Base-by-base conservation (phyloP, 2,797 vertebrate species). In the Hypotaenidia philippensis region DNA sequence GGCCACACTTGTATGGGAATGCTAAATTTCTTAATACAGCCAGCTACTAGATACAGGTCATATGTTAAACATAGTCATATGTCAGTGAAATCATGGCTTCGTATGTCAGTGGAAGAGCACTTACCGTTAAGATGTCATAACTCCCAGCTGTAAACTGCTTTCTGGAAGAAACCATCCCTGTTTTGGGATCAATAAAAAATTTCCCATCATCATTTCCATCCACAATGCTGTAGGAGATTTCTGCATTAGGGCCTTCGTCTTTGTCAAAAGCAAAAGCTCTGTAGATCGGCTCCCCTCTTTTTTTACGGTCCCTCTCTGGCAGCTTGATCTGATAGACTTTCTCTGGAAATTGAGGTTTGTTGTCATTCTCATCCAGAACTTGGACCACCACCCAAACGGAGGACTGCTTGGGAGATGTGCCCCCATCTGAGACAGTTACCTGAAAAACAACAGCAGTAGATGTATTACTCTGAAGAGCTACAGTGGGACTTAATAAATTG, bases 101-200 rank as follows among this genome's bases (percentile, higher is more conserved):
- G 13, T n/a, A 69, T 26, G 57, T 71, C 17, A 20, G 23, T 45
- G 68, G 82, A 89, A 78, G 65, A 88, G 80, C 31, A 87, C 98
- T 92, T 98, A 99, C 99, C 27, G 99, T 99, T 88, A 99, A 97
- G 94, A 99, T 99, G 97, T 99, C 99, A 0, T 99, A 99, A 97
- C 98, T 99, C 32, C 99, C 99, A 0, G 99, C 99, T 13, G 98
- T 97, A 97, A 99, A 99, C 75, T 99, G 98, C 89, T 99, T 99
- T 95, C 99, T 99, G 17, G 99, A 99, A 65, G 99, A 99, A 65
- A 99, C 99, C 96, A 99, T 98, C 34, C 99, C 99, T 1, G 99
- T 99, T 97, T 99, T 99, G 36, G 99, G 99, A 94, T 99, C 99
- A 85, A 99, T 99, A 95, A 99, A 99, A 89, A 99, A 99, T 85